phyloP scores from a whole-genome alignment of 2,797 vertebrate genomes.

The Microctenopoma steveboyesi region DNA sequence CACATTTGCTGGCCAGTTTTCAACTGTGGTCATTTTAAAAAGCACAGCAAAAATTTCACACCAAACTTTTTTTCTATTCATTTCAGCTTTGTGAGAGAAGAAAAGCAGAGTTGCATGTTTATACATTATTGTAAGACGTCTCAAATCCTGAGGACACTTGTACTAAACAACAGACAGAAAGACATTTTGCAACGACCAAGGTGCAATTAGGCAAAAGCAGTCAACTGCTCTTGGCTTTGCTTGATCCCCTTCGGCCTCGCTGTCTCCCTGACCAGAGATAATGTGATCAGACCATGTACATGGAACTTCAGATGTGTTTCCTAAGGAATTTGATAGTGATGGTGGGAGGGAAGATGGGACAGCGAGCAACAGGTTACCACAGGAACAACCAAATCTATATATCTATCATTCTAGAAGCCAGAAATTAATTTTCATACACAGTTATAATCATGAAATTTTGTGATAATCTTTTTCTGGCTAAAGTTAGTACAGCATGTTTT shows the following conservation, averaged over 20 bases:
- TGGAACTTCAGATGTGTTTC: slow-evolving; percentile 82
- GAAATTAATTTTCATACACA: slow-evolving; percentile 25
- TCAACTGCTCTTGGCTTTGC: slow-evolving; percentile 79
- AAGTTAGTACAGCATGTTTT: no score
- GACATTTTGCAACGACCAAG: slow-evolving; percentile 71
- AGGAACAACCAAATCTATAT: slow-evolving; percentile 60
- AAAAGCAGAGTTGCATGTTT: not conserved
- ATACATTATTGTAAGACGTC: slow-evolving; percentile 2
- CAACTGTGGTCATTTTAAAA: slow-evolving; percentile 1
- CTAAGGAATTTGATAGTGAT: slow-evolving; percentile 81
- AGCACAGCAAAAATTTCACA: slow-evolving; percentile 15
- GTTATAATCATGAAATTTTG: slow-evolving; percentile 6
- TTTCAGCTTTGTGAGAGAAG: not conserved
- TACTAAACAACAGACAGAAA: slow-evolving; percentile 51
- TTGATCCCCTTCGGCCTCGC: slow-evolving; percentile 69
- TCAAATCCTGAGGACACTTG: slow-evolving; percentile 16
- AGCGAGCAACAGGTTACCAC: slow-evolving; percentile 68
- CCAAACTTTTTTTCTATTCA: not conserved
- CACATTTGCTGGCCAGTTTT: slow-evolving; percentile 39
- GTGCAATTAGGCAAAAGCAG: slow-evolving; percentile 77
- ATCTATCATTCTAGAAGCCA: slow-evolving; percentile 57
- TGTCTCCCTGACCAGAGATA: slow-evolving; percentile 78
- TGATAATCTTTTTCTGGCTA: not conserved
- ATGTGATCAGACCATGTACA: slow-evolving; percentile 81
- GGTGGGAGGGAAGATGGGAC: slow-evolving; percentile 63